Percentiles rank a stretch among this genome's conserved stretches.
Conservation (phyloP, 2,888 invertebrate genomes). For the Eremobia ochroleuca region DNA sequence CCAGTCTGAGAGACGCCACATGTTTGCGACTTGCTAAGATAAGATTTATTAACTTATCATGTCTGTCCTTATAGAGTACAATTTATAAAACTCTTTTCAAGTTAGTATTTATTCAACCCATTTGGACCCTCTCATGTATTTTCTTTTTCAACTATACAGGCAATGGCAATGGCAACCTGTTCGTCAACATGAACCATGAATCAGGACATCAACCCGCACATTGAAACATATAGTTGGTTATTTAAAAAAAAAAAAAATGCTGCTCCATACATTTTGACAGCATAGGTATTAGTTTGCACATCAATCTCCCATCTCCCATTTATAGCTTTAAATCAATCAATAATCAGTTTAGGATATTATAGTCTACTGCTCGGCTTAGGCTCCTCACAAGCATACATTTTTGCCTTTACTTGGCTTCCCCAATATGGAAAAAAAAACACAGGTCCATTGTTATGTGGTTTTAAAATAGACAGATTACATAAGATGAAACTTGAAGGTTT, state of each 20-base stretch:
- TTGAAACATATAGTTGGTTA: too few species aligned
- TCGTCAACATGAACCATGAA: too few species aligned
- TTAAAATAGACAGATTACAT: slow-evolving; percentile 24
- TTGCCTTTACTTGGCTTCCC: slow-evolving; percentile 15
- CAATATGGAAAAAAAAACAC: neutral
- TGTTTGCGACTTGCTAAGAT: neutral
- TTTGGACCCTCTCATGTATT: neutral
- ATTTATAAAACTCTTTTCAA: neutral
- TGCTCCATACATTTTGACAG: too few species aligned
- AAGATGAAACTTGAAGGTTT: slow-evolving; percentile 34
- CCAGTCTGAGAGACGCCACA: neutral
- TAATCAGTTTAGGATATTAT: neutral
- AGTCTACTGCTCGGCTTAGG: neutral
- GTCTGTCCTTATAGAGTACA: neutral
- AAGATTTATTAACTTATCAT: neutral
- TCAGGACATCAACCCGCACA: too few species aligned
- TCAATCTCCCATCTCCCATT: too few species aligned
- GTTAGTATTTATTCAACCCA: neutral
- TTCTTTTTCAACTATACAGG: neutral
- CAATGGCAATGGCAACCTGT: too few species aligned
- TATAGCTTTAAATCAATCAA: neutral
- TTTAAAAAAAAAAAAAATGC: too few species aligned
- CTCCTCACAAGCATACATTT: neutral
- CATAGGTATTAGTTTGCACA: too few species aligned
- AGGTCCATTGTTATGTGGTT: neutral